A percentile compares a stretch with the other conserved stretches of the same genome.
Evolutionary conservation across 2,113 vertebrate genomes (phyloP).

Genomic region (Perca flavescens): DNA sequence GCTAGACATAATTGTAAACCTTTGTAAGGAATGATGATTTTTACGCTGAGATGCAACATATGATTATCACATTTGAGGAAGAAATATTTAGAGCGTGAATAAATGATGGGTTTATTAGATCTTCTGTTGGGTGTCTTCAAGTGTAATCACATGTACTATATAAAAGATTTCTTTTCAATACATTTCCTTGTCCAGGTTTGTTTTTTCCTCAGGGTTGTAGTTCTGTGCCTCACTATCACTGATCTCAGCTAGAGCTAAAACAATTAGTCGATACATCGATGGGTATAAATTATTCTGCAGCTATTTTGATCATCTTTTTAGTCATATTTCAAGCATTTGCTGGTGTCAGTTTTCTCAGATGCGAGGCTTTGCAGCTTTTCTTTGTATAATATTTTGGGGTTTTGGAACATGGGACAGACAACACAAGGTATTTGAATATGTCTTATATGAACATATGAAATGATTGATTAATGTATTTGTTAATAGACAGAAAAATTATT

Average conservation of each 20-base stretch:
- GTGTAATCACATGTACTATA: slow-evolving; percentile 81
- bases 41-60: slow-evolving; percentile 86
- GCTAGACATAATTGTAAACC: slow-evolving; percentile 87
- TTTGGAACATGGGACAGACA: background rate
- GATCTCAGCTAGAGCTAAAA: background rate
- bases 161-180: slow-evolving; percentile 77
- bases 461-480: background rate
- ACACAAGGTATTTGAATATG: background rate
- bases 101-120: slow-evolving; percentile 76
- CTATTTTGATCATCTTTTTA: background rate
- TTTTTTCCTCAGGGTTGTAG: slow-evolving; percentile 14
- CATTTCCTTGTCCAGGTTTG: slow-evolving; percentile 45
- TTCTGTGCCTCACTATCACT: background rate
- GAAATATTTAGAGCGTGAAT: slow-evolving; percentile 65
- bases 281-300: background rate
- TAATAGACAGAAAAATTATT: background rate
- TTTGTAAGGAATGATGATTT: slow-evolving; percentile 89
- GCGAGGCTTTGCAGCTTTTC: background rate
- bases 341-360: background rate
- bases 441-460: background rate
- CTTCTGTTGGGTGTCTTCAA: slow-evolving; percentile 74
- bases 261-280: background rate
- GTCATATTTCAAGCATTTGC: background rate
- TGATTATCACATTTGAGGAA: slow-evolving; percentile 81
- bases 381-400: background rate